A percentile compares a stretch with the other conserved stretches of the same genome.
These are phyloP conservation scores for Monodelphis domestica DNA, from an alignment of 2,797 vertebrate genomes.

Conservation along the genomic window DNA sequence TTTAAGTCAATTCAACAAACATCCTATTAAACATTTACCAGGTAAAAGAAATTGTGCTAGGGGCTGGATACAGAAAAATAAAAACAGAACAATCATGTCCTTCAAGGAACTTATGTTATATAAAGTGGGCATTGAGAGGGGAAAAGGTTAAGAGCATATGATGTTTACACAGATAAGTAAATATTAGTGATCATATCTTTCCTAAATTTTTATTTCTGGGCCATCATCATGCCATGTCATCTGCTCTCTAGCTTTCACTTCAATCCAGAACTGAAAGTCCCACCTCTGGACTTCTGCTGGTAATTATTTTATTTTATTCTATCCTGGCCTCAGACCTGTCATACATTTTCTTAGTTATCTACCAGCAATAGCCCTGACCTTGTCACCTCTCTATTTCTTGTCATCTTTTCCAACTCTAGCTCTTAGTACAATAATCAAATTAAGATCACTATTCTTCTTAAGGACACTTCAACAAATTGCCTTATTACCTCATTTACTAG, in stretches of 20 bases:
- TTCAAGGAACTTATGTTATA: not conserved
- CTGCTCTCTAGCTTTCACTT: not conserved
- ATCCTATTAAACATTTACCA: not conserved
- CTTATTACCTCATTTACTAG: not conserved
- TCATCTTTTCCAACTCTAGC: not conserved
- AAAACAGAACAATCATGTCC: not conserved
- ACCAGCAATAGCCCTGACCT: not conserved
- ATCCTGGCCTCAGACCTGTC: not conserved
- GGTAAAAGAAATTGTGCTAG: not conserved
- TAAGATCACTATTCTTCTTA: not conserved
- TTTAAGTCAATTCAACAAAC: not conserved
- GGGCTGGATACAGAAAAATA: not conserved
- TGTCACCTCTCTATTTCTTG: not conserved
- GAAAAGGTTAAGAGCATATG: not conserved
- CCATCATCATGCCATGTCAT: not conserved
- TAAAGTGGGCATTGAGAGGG: not conserved
- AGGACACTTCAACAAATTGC: not conserved
- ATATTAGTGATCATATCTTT: not conserved
- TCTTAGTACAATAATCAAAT: no score
- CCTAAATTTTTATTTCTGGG: not conserved
- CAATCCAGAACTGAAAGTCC: not conserved
- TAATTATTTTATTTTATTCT: not conserved
- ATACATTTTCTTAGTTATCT: not conserved
- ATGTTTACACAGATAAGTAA: not conserved
- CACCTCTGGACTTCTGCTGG: not conserved